Percentiles rank a stretch among this genome's conserved stretches.
These are phyloP conservation scores for Drosophila lacicola DNA, from an alignment of 2,888 invertebrate species.

Conservation along the genomic window DNA sequence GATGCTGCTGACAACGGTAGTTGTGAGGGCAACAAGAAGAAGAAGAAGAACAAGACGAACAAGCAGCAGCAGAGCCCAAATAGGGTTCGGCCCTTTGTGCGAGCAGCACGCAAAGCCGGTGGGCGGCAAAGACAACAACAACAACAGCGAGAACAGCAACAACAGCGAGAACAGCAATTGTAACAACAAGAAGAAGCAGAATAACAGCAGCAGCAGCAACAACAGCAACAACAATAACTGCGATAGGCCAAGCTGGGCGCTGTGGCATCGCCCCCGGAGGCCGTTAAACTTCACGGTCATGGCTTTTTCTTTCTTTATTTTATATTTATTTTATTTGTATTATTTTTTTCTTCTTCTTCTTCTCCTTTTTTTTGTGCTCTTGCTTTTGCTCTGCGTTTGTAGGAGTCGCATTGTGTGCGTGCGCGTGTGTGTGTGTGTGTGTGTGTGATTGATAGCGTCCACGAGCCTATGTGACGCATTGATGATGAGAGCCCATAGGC, in stretches of 20 bases:
- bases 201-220: slow-evolving; percentile 19
- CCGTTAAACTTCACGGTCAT: slow-evolving; percentile 83
- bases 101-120: slow-evolving; percentile 25
- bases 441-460: slow-evolving; percentile 64
- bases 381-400: slow-evolving; percentile 3
- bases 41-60: background rate
- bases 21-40: background rate
- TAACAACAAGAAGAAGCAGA: background rate
- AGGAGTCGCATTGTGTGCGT: background rate
- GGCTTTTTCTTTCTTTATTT: slow-evolving; percentile 63
- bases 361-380: slow-evolving; percentile 1
- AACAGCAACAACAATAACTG: slow-evolving; percentile 26
- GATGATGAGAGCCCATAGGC: slow-evolving; percentile 54
- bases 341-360: background rate
- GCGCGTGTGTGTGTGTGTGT: slow-evolving; percentile 1
- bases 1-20: slow-evolving; percentile 22
- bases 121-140: slow-evolving; percentile 23
- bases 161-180: slow-evolving; percentile 16
- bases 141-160: slow-evolving; percentile 8
- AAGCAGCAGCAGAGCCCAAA: background rate
- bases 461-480: slow-evolving; percentile 65
- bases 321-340: slow-evolving; percentile 6
- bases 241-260: slow-evolving; percentile 34
- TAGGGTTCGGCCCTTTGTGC: slow-evolving; percentile 23
- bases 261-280: slow-evolving; percentile 64